Percentiles rank a stretch among this genome's conserved stretches.
Evolutionary conservation across 2,888 invertebrate genomes (phyloP).

Genomic region (Agonopterix arenella): DNA sequence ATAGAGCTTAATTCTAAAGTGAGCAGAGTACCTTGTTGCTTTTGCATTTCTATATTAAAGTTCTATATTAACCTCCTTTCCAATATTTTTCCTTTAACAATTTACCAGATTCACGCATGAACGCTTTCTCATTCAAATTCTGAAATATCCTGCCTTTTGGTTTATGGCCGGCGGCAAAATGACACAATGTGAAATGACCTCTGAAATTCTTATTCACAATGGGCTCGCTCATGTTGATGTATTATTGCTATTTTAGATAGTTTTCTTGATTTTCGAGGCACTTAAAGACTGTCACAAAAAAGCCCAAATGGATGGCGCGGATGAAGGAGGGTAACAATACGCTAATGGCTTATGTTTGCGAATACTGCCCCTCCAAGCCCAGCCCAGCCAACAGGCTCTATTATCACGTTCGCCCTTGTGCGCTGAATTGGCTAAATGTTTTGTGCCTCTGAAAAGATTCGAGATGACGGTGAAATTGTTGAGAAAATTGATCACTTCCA

Average conservation of each 20-base stretch:
- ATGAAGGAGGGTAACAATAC: slow-evolving; percentile 64
- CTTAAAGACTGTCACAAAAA: slow-evolving; percentile 36
- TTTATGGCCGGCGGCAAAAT: too few species aligned
- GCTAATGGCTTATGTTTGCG: slow-evolving; percentile 72
- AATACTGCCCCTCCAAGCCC: slow-evolving; percentile 58
- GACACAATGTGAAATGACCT: background rate
- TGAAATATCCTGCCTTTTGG: too few species aligned
- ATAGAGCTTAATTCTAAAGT: background rate
- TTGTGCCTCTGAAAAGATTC: slow-evolving; percentile 70
- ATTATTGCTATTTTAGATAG: background rate
- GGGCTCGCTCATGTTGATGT: background rate
- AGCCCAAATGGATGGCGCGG: slow-evolving; percentile 44
- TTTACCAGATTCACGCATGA: too few species aligned
- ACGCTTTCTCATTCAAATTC: too few species aligned
- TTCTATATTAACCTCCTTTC: background rate
- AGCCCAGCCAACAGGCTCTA: slow-evolving; percentile 61
- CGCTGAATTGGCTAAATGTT: slow-evolving; percentile 74
- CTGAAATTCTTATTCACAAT: slow-evolving; percentile 1
- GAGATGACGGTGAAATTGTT: slow-evolving; percentile 73
- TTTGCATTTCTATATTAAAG: too few species aligned
- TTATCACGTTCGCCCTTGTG: slow-evolving; percentile 61
- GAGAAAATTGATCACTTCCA: slow-evolving; percentile 73
- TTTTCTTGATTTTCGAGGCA: slow-evolving; percentile 18
- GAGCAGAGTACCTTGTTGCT: too few species aligned
- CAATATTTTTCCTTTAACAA: background rate